Base-by-base conservation (phyloP, 2,888 invertebrate genomes). In the Cataglyphis rosenhaueri region DNA sequence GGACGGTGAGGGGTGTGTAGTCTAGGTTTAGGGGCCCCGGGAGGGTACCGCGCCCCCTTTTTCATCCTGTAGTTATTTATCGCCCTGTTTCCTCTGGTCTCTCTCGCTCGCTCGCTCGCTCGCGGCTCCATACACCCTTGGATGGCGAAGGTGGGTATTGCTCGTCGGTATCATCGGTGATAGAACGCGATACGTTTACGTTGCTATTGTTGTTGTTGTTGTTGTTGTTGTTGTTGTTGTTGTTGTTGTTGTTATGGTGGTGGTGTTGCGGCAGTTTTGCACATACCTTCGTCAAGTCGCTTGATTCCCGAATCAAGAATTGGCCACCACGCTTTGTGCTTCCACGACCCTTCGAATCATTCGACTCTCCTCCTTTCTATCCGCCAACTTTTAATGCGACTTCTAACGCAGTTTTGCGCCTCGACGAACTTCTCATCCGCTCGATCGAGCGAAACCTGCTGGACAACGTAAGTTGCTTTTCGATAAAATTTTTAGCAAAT, bases 31-130 rank as follows among this genome's bases (percentile, higher is more conserved):
- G 93, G 93, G 93, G 92, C 93, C 93, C 93, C 93, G 92, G 92
- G 93, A 92, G 93, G 93, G 93, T 92, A 92, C 91, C 91, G 91
- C 92, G 91, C 93, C 93, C 93, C 93, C 93, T 93, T 93, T 93
- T 93, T 93, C 93, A 93, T 93, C 92, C 93, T 92, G 92, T 92
- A 92, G 93, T 93, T 93, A 93, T 93, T 93, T 93, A 93, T 93
- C 92, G 92, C 90, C 92, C 91, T 92, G 91, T 89, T 88, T 88
- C 88, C 87, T n/a, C 48, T 84, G 85, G 85, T 87, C 89, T 88
- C 86, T 84, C 89, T 85, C 85, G 76, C 85, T 83, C 74, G 52
- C 61, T 73, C 64, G 64, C 79, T 78, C 65, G 78, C 79, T 52
- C 86, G 68, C 70, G 59, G 76, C 48, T 76, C 86, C 61, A 82